phyloP scores from a whole-genome alignment of 1,140 invertebrate species.

The Drosophila auraria region DNA sequence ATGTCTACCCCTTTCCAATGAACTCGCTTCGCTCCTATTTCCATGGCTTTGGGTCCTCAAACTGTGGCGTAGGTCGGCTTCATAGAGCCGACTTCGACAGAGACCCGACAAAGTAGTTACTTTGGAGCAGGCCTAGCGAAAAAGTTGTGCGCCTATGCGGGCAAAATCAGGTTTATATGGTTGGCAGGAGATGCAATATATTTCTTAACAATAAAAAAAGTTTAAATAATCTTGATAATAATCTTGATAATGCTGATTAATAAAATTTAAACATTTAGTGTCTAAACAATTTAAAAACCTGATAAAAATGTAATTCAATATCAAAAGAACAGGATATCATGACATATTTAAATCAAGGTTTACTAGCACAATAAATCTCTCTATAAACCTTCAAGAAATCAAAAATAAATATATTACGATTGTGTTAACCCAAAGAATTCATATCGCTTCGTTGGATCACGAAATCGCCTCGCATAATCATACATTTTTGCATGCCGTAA shows the following conservation, averaged over 20 bases:
- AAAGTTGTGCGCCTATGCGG: constrained; percentile 42
- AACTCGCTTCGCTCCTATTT: constrained; percentile 46
- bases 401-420: not conserved
- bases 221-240: too few relatives aligned
- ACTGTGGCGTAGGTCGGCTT: constrained; percentile 27
- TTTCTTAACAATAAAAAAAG: not conserved
- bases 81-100: constrained; percentile 28
- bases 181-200: too few relatives aligned
- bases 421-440: not conserved
- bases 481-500: constrained; percentile 16
- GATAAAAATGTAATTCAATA: too few relatives aligned
- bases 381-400: not conserved
- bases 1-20: constrained; percentile 53
- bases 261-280: too few relatives aligned
- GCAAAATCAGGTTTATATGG: not conserved
- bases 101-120: constrained; percentile 46
- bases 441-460: not conserved
- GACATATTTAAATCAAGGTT: too few relatives aligned
- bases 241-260: too few relatives aligned
- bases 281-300: too few relatives aligned
- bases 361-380: not conserved
- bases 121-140: constrained; percentile 21
- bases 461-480: constrained; percentile 17
- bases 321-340: not conserved
- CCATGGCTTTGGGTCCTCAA: constrained; percentile 22